Evolutionary conservation across 2,888 invertebrate genomes (phyloP).

Genomic region (Frankliniella fusca): DNA sequence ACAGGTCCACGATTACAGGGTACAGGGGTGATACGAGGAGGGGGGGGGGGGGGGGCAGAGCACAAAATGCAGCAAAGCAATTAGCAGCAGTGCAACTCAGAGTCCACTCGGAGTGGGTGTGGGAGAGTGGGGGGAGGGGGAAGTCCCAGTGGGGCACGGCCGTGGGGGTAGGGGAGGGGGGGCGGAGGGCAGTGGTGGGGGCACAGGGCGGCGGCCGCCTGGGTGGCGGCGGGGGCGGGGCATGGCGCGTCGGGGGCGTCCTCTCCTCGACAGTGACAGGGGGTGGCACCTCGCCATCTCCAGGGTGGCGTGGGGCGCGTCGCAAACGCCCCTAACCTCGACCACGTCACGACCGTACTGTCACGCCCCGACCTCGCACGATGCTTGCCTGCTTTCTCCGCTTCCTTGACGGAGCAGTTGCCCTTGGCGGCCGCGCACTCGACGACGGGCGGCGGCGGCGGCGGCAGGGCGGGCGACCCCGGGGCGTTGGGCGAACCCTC

Average conservation of each 20-base stretch:
- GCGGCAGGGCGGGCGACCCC: background rate
- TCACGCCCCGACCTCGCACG: no score
- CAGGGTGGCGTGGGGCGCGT: no score
- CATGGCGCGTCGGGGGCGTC: background rate
- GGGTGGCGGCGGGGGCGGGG: background rate
- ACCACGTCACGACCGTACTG: background rate
- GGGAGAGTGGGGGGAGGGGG: background rate
- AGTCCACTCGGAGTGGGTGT: background rate
- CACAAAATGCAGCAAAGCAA: no score
- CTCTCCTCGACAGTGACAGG: no score
- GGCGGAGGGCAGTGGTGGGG: background rate
- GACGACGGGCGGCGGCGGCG: background rate
- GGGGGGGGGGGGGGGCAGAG: background rate
- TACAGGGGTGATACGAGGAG: background rate
- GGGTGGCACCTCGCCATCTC: no score
- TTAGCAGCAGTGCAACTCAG: no score
- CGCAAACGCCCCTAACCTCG: no score
- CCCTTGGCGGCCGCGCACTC: background rate
- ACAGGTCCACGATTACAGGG: background rate
- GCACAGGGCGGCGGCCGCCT: background rate
- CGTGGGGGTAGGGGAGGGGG: background rate
- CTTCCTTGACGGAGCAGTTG: conserved; percentile 10
- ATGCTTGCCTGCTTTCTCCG: background rate
- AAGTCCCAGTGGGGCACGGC: background rate
- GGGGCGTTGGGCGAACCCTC: conserved; percentile 6